These are phyloP conservation scores for Emmelina monodactyla DNA, from an alignment of 2,888 invertebrate species.

Conservation along the genomic window DNA sequence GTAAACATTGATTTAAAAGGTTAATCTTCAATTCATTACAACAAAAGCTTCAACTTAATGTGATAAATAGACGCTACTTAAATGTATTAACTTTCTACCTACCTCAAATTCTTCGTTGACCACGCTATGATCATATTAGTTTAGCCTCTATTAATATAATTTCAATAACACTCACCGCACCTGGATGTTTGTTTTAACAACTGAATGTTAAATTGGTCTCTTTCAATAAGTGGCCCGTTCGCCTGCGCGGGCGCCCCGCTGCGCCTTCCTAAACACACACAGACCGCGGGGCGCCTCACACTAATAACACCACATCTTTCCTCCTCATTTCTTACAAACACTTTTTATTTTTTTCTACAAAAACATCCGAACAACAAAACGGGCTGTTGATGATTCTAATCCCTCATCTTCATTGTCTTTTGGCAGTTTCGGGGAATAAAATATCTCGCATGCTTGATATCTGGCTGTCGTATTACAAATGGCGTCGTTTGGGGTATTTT, in stretches of 20 bases:
- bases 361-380: slow-evolving; percentile 46
- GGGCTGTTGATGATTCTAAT: slow-evolving; percentile 60
- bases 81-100: no score
- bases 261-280: slow-evolving; percentile 52
- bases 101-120: no score
- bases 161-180: slow-evolving; percentile 35
- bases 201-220: slow-evolving; percentile 52
- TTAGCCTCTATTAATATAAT: no score
- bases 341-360: slow-evolving; percentile 54
- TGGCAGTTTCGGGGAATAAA: slow-evolving; percentile 64
- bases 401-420: slow-evolving; percentile 65
- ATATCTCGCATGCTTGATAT: slow-evolving; percentile 60
- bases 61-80: no score
- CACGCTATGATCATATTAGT: no score
- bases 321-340: slow-evolving; percentile 54
- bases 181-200: slow-evolving; percentile 49
- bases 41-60: no score
- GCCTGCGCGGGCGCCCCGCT: slow-evolving; percentile 28
- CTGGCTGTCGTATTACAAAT: slow-evolving; percentile 62
- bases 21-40: no score
- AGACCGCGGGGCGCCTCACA: slow-evolving; percentile 61
- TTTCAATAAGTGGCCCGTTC: slow-evolving; percentile 48
- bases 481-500: slow-evolving; percentile 65
- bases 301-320: slow-evolving; percentile 59
- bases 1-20: no score